phyloP scores from a whole-genome alignment of 2,888 invertebrate species.

The Pandemis cinnamomeana region DNA sequence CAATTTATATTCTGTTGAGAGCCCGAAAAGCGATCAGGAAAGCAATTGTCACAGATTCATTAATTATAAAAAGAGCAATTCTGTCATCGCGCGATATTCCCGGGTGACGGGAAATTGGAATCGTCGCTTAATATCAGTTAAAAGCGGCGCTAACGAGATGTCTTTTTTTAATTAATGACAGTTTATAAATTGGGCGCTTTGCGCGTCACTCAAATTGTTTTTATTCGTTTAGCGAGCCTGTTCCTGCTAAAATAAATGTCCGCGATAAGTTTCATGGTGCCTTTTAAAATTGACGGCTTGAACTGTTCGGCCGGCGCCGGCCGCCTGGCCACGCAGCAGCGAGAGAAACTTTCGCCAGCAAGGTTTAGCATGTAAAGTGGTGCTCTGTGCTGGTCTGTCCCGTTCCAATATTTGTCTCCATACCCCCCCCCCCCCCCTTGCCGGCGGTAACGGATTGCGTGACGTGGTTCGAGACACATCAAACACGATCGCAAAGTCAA shows the following conservation, averaged over 20 bases:
- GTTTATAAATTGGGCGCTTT: slow-evolving; percentile 20
- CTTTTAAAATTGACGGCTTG: not conserved
- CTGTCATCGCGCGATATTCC: slow-evolving; percentile 26
- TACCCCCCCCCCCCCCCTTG: not conserved
- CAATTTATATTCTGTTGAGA: slow-evolving; percentile 14
- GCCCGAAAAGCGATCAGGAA: not conserved
- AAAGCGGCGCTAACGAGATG: slow-evolving; percentile 30
- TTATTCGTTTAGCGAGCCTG: slow-evolving; percentile 1
- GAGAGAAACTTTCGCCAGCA: not conserved
- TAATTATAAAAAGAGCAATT: slow-evolving; percentile 34
- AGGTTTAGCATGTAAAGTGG: not conserved
- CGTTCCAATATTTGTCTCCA: not conserved
- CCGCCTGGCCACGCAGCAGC: not conserved
- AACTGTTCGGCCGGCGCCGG: too few species aligned
- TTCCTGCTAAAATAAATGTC: not conserved
- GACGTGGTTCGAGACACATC: not conserved
- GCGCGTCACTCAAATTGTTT: slow-evolving; percentile 15
- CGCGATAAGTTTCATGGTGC: not conserved
- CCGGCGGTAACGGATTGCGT: not conserved
- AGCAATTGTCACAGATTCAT: slow-evolving; percentile 33
- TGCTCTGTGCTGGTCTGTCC: too few species aligned
- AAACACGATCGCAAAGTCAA: not conserved
- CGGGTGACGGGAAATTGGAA: slow-evolving; percentile 21
- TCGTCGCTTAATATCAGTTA: slow-evolving; percentile 18
- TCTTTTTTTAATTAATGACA: slow-evolving; percentile 38